Percentiles rank a stretch among this genome's conserved stretches.
Evolutionary conservation across 2,113 vertebrate genomes (phyloP).

Genomic region (zebrafish (Danio rerio)): DNA sequence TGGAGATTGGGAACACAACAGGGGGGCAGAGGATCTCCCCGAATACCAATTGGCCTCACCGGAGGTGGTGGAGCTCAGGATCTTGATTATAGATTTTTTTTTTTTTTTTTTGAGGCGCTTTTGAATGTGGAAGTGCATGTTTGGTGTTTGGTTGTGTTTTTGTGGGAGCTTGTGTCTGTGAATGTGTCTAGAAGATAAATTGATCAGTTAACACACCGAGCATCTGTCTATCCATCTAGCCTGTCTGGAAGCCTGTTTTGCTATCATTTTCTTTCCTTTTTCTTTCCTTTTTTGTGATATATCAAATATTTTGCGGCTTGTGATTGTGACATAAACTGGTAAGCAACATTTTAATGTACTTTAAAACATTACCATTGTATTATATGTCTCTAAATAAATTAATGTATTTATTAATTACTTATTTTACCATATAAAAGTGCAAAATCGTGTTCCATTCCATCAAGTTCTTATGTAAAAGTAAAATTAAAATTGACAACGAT

Average conservation of each 20-base stretch:
- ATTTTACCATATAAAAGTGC: no score
- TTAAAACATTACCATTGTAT: no score
- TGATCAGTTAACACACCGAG: not conserved
- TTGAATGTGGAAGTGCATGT: slow-evolving; percentile 36
- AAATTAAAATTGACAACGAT: no score
- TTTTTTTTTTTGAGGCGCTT: slow-evolving; percentile 70
- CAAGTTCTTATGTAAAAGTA: no score
- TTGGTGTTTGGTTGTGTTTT: slow-evolving; percentile 13
- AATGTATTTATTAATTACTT: no score
- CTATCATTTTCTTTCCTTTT: no score
- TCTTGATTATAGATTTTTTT: slow-evolving; percentile 82
- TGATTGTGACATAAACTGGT: no score
- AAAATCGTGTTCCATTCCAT: no score
- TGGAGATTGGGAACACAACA: slow-evolving; percentile 78
- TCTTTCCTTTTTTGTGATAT: no score
- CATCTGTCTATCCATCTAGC: not conserved
- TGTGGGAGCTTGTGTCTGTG: not conserved
- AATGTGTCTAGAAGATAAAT: slow-evolving; percentile 21
- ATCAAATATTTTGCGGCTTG: no score
- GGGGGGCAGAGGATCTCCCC: slow-evolving; percentile 73
- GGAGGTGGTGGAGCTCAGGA: slow-evolving; percentile 73
- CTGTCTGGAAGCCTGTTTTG: not conserved
- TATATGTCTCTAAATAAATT: no score
- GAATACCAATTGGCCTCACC: slow-evolving; percentile 82
- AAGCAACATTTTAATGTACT: no score